These are phyloP conservation scores for Galeopterus variegatus DNA, from an alignment of 2,113 vertebrate genomes.

Conservation along the genomic window DNA sequence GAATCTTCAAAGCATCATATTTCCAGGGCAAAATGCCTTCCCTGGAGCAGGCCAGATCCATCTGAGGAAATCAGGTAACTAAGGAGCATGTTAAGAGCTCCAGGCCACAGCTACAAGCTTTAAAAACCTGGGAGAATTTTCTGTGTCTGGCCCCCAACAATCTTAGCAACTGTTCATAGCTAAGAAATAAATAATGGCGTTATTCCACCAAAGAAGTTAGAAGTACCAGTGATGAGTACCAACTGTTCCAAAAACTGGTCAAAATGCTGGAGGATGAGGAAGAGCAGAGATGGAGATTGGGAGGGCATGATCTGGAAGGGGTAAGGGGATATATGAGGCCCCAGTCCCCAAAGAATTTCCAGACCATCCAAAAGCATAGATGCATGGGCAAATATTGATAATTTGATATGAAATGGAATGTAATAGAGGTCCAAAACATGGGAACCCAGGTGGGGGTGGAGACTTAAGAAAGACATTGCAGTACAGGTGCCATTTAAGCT, in stretches of 20 bases:
- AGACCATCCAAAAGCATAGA: not conserved
- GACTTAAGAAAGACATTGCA: not conserved
- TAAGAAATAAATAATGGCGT: conserved; percentile 2
- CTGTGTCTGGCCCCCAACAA: not conserved
- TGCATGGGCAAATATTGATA: not conserved
- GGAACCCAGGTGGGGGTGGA: not conserved
- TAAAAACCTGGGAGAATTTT: conserved; percentile 15
- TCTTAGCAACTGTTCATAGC: not conserved
- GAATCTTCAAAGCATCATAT: conserved; percentile 52
- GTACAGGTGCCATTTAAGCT: not conserved
- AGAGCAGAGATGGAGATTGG: not conserved
- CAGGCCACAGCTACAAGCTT: not conserved
- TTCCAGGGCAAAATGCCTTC: conserved; percentile 69
- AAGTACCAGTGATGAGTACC: not conserved
- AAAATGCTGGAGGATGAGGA: not conserved
- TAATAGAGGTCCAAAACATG: not conserved
- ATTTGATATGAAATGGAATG: not conserved
- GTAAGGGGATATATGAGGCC: not conserved
- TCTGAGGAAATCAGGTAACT: not conserved
- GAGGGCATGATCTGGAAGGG: not conserved
- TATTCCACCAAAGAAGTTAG: not conserved
- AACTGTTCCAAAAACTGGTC: not conserved
- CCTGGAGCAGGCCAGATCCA: conserved; percentile 12
- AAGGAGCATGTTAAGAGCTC: not conserved
- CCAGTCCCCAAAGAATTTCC: not conserved